These are phyloP conservation scores for Hirtodrosophila alboralis DNA, from an alignment of 2,888 invertebrate genomes.

Conservation along the genomic window DNA sequence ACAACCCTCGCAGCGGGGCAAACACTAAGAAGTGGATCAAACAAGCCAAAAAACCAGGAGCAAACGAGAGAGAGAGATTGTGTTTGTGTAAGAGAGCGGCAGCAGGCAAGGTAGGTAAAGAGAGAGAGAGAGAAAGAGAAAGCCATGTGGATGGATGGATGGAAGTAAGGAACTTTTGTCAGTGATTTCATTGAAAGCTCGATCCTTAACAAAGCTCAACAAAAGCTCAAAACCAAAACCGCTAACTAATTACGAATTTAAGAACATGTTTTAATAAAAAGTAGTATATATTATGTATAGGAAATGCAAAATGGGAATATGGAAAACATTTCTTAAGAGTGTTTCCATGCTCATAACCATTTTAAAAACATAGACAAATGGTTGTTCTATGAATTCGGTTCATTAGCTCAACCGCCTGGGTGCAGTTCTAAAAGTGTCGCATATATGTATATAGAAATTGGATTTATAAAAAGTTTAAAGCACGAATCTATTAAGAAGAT, in stretches of 20 bases:
- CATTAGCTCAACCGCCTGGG: constrained; percentile 44
- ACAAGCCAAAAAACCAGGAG: constrained; percentile 2
- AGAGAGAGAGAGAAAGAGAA: constrained; percentile 26
- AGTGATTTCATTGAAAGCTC: constrained; percentile 66
- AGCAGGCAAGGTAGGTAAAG: too few relatives aligned
- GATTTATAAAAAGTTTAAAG: constrained; percentile 29
- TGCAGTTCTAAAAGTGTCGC: constrained; percentile 52
- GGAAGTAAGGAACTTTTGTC: constrained; percentile 71
- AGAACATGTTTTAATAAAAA: too few relatives aligned
- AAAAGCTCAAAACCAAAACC: constrained; percentile 69
- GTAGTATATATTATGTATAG: constrained; percentile 10
- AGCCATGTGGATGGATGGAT: constrained; percentile 21
- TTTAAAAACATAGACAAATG: constrained; percentile 36
- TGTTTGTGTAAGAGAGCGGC: constrained; percentile 8
- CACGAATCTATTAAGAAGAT: constrained; percentile 23
- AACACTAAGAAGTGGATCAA: constrained; percentile 74
- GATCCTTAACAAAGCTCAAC: constrained; percentile 64
- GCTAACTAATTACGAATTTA: constrained; percentile 46
- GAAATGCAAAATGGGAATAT: constrained; percentile 34
- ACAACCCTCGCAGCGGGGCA: constrained; percentile 91
- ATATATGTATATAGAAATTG: constrained; percentile 12
- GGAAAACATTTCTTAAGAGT: constrained; percentile 15
- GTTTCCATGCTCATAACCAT: constrained; percentile 39
- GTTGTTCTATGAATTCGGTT: constrained; percentile 27
- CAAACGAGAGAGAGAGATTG: constrained; percentile 21